These are phyloP conservation scores for Parnassius mnemosyne DNA, from an alignment of 2,888 invertebrate species.

Conservation along the genomic window DNA sequence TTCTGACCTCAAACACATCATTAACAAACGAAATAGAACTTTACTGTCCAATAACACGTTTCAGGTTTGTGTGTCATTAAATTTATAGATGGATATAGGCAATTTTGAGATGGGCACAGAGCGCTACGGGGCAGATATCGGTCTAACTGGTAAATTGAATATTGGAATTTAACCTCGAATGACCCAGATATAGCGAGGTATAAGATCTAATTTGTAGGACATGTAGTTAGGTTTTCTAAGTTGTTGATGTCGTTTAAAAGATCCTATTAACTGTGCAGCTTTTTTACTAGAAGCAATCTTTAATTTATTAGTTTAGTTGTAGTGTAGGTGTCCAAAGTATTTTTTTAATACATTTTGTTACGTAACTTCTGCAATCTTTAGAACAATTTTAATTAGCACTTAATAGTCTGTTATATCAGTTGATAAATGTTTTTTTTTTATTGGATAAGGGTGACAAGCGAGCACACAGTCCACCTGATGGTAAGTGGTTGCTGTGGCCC, in stretches of 20 bases:
- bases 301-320: too few relatives aligned
- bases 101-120: slow-evolving; percentile 61
- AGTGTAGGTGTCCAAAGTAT: too few relatives aligned
- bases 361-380: too few relatives aligned
- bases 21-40: slow-evolving; percentile 34
- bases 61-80: slow-evolving; percentile 32
- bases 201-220: slow-evolving; percentile 40
- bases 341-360: too few relatives aligned
- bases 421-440: too few relatives aligned
- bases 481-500: too few relatives aligned
- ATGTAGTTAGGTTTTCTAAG: slow-evolving; percentile 33
- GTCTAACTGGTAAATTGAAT: slow-evolving; percentile 72
- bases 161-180: slow-evolving; percentile 46
- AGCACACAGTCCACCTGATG: too few relatives aligned
- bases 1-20: slow-evolving; percentile 48
- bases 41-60: slow-evolving; percentile 31
- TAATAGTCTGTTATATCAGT: too few relatives aligned
- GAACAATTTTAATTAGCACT: too few relatives aligned
- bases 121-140: slow-evolving; percentile 60
- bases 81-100: slow-evolving; percentile 55
- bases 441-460: too few relatives aligned
- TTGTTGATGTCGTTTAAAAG: not conserved
- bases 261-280: not conserved
- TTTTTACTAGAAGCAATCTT: not conserved
- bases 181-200: slow-evolving; percentile 51